A percentile compares a stretch with the other conserved stretches of the same genome.
Conservation (phyloP, 2,797 vertebrate species). For the Avahi laniger region DNA sequence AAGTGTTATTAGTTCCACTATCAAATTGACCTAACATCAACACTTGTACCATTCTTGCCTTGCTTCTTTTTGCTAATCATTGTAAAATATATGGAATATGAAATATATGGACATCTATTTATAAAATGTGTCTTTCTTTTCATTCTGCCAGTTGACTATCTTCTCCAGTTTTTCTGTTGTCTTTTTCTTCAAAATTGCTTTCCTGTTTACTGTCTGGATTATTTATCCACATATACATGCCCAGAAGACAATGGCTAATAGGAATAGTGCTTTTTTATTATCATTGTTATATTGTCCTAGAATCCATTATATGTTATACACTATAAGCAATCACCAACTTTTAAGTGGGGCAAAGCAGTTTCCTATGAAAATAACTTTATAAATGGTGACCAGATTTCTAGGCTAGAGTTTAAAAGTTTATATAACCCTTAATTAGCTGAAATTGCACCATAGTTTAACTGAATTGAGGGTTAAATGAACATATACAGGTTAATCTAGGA, state of each 20-base stretch:
- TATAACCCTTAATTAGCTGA: constrained; percentile 12
- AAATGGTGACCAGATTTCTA: constrained; percentile 9
- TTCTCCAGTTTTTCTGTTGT: background rate
- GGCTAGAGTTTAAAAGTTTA: constrained; percentile 19
- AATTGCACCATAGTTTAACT: background rate
- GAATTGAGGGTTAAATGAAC: background rate
- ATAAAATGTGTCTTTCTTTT: background rate
- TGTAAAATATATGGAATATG: constrained; percentile 4
- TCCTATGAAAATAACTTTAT: constrained; percentile 35
- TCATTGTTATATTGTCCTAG: background rate
- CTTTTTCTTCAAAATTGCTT: constrained; percentile 25
- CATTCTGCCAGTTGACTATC: background rate
- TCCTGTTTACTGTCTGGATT: background rate
- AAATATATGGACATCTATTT: background rate
- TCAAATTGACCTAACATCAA: background rate
- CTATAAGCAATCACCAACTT: background rate
- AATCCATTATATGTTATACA: constrained; percentile 1
- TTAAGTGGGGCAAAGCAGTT: background rate
- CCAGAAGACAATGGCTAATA: background rate
- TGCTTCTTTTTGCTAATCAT: constrained; percentile 28
- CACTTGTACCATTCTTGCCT: background rate
- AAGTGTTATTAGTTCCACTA: background rate
- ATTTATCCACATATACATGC: background rate
- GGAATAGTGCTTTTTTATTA: constrained; percentile 1
- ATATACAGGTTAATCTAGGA: background rate